Base-by-base conservation (phyloP, 92 coral and sea anemone genomes). In the Epizoanthus stellaris region DNA sequence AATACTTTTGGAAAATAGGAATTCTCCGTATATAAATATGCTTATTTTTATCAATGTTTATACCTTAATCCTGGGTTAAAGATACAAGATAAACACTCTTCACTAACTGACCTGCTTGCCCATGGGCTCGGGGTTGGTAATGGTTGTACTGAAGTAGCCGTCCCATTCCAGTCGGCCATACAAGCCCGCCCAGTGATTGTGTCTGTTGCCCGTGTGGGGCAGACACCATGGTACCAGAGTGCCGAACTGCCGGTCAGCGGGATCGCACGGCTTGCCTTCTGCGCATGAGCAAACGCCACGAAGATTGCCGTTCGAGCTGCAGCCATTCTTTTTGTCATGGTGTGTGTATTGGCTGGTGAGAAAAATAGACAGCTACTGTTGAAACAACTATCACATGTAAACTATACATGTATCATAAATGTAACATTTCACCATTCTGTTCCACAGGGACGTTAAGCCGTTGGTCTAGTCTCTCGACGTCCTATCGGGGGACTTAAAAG, bases 41-140 rank as follows among this genome's bases (percentile, higher is more conserved):
- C 0, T 47, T 47, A 47, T 47, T 47, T 7, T 47, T 47, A 47
- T 11, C 0, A 1, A 47, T 6, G 54, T 5, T 47, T 47, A 47
- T 47, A 47, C 12, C 10, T 47, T 47, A 47, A 47, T 7, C 54
- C 12, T 47, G 8, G 52, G 47, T 7, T 43, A 7, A 43, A 64
- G 39, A 6, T 3, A 43, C 45, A 9, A 30, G 40, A 30, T 23
- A 61, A 16, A 11, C 7, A 1, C 30, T 21, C 69, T 30, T 25
- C 1, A 25, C 14, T 16, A 69, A 56, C 71, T 42, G 77, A 96
- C 99, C 98, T 96, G 99, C 77, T 96, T 96, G 30, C 99, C 99
- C 99, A 96, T 96, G 66, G 99, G 99, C 66, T 96, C 99, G 83
- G 99, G 99, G 82, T 96, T 96, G 60, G 99, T 96, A 79, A 96